Evolutionary conservation across 1,140 invertebrate genomes (phyloP).

Genomic region (Drosophila obscura): DNA sequence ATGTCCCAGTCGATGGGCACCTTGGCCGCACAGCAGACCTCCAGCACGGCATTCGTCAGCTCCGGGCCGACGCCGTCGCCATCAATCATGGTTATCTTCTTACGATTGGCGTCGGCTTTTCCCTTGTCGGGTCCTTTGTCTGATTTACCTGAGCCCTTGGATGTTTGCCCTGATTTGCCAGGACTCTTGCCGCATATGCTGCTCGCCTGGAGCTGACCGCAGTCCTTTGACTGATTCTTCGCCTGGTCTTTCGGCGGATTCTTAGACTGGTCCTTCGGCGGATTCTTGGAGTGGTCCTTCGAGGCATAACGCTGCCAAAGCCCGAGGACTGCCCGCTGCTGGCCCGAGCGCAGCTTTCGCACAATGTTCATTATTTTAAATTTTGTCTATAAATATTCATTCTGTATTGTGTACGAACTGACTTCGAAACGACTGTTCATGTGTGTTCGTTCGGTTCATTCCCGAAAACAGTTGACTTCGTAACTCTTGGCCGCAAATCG

Average conservation of each 20-base stretch:
- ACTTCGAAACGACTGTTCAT: constrained; percentile 26
- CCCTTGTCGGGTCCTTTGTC: not conserved
- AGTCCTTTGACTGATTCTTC: constrained; percentile 23
- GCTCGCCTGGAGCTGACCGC: not conserved
- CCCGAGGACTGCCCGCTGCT: constrained; percentile 2
- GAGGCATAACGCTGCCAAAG: not conserved
- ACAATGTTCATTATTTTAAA: constrained; percentile 57
- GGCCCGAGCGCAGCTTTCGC: constrained; percentile 17
- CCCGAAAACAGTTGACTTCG: not conserved
- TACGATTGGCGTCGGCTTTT: not conserved
- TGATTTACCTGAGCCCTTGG: not conserved
- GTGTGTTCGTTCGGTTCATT: not conserved
- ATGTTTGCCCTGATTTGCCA: too few relatives aligned
- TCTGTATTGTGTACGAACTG: constrained; percentile 26
- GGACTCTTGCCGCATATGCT: constrained; percentile 7
- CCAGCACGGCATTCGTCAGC: constrained; percentile 30
- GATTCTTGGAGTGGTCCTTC: not conserved
- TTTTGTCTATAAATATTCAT: constrained; percentile 36
- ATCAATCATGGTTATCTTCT: constrained; percentile 45
- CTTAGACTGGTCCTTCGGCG: constrained; percentile 5
- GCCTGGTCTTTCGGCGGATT: constrained; percentile 10
- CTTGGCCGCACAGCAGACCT: constrained; percentile 29
- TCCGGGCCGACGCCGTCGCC: constrained; percentile 64
- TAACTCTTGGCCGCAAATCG: constrained; percentile 40
- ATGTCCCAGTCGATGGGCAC: constrained; percentile 57